These are phyloP conservation scores for Phrynosoma platyrhinos DNA, from an alignment of 2,113 vertebrate genomes.

Conservation along the genomic window DNA sequence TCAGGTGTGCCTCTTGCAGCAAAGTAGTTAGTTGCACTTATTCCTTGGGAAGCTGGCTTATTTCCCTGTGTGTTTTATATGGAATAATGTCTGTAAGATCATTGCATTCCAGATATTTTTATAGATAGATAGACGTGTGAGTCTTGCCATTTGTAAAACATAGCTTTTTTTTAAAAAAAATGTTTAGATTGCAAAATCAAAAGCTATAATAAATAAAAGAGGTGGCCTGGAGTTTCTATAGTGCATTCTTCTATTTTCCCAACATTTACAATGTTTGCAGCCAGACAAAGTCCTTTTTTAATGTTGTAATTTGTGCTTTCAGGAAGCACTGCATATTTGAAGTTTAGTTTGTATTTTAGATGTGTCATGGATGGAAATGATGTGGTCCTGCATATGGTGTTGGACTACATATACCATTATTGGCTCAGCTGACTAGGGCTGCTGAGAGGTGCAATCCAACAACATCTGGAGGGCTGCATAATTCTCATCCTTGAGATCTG, in stretches of 20 bases:
- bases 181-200: background rate
- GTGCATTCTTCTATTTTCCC: background rate
- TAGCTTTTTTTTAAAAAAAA: background rate
- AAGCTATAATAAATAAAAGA: background rate
- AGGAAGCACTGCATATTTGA: background rate
- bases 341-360: background rate
- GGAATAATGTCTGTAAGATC: background rate
- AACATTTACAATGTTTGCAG: fast-evolving
- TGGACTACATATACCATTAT: too few species aligned
- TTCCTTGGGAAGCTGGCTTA: constrained; percentile 37
- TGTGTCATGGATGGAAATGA: too few species aligned
- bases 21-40: constrained; percentile 21
- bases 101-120: constrained; percentile 18
- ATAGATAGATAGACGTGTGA: background rate
- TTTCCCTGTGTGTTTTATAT: background rate
- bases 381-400: too few species aligned
- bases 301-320: background rate
- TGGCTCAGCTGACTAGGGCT: too few species aligned
- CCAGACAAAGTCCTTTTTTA: background rate
- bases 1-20: constrained; percentile 8
- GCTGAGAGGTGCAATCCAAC: too few species aligned
- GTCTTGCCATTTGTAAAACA: constrained; percentile 14
- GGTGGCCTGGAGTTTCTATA: fast-evolving
- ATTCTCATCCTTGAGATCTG: too few species aligned
- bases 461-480: too few species aligned